These are phyloP conservation scores for Champsocephalus esox DNA, from an alignment of 2,797 vertebrate species.

Conservation along the genomic window DNA sequence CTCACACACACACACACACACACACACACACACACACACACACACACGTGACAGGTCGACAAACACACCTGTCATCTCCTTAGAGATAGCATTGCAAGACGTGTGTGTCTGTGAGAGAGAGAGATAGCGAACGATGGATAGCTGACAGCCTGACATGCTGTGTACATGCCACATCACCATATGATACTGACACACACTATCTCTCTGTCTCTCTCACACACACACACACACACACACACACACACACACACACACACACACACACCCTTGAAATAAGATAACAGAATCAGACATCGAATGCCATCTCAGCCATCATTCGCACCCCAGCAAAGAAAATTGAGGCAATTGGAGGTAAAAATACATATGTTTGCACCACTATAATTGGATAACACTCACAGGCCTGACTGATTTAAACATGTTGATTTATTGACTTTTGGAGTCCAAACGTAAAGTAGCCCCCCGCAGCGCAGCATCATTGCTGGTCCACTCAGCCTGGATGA, in stretches of 20 bases:
- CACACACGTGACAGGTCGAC: slow-evolving; percentile 33
- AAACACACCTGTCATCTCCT: slow-evolving; percentile 54
- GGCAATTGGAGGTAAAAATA: not conserved
- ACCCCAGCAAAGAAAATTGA: not conserved
- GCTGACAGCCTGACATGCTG: no score
- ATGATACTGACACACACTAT: no score
- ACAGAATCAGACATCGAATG: slow-evolving; percentile 15
- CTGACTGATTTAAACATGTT: not conserved
- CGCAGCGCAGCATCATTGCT: not conserved
- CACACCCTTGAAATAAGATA: not conserved
- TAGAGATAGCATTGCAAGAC: slow-evolving; percentile 15
- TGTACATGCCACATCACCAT: no score
- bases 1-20: not conserved
- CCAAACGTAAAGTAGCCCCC: not conserved
- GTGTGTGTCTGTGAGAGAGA: no score
- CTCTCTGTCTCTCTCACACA: not conserved
- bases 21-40: not conserved
- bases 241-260: not conserved
- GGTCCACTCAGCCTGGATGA: not conserved
- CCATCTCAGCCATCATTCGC: slow-evolving; percentile 6
- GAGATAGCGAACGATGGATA: no score
- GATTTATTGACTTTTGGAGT: not conserved
- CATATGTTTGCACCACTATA: no score
- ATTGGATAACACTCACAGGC: not conserved
- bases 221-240: slow-evolving; percentile 4